Evolutionary conservation across 2,113 vertebrate species (phyloP).

Genomic region (Pollimyrus isidori): DNA sequence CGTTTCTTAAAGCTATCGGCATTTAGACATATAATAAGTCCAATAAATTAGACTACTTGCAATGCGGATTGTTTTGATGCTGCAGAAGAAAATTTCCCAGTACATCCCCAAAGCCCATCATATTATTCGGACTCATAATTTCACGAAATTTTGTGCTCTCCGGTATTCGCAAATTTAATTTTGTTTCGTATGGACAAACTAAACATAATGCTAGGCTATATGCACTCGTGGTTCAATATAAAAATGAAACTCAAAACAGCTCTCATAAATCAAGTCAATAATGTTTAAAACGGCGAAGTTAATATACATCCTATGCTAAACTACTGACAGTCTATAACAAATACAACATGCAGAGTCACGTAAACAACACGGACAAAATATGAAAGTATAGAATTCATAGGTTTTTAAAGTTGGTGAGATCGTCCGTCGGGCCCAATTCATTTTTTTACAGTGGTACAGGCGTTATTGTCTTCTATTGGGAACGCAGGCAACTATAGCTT

Average conservation of each 20-base stretch:
- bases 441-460: neutral
- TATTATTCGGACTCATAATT: neutral
- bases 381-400: neutral
- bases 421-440: neutral
- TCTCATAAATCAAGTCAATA: neutral
- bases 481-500: neutral
- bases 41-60: neutral
- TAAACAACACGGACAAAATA: neutral
- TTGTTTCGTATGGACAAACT: neutral
- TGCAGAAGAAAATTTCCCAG: neutral
- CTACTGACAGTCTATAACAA: neutral
- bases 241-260: neutral
- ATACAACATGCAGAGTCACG: neutral
- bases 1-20: neutral
- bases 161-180: neutral
- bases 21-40: neutral
- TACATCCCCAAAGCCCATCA: neutral
- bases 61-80: neutral
- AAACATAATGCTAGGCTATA: neutral
- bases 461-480: neutral
- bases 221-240: neutral
- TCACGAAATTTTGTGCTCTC: neutral
- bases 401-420: neutral
- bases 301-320: neutral
- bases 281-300: neutral